Base-by-base conservation (phyloP, 2,888 invertebrate genomes). In the Drosophila borealis region DNA sequence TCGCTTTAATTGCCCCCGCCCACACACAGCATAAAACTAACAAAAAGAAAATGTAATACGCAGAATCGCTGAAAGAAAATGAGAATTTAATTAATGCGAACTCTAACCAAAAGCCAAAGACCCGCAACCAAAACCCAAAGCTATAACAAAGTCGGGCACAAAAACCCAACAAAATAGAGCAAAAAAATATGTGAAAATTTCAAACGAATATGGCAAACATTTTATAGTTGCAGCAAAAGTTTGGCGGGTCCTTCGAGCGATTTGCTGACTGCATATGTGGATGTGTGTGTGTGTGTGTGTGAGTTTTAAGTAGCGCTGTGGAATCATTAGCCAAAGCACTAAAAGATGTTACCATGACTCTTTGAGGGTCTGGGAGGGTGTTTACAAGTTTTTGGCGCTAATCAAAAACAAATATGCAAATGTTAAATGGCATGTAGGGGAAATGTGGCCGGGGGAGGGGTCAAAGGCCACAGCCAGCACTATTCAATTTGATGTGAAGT, bases 51-150 rank as follows among this genome's bases (percentile, higher is more conserved):
- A 39, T 46, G 36, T 41, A 61, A 33, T 48, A 51, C 45, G 29
- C 46, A 65, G 8, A 29, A 60, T 46, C 25, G 45, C 45, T 25
- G 17, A 54, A 39, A 36, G 29, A 70, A 74, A 83, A 81, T 74
- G 70, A 39, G 70, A 79, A 78, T 82, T 80, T 85, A 82, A 81
- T 85, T 82, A 81, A 80, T 71, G 85, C 71, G 34, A 64, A 14
- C 37, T 56, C 49, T 9, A 36, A 46, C 25, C 54, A 49, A 56
- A 29, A 56, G 17, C 44, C 45, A 19, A 29, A 56, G 70, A 67
- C 56, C 55, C 46, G 21, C 55, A 74, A 45, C 65, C 48, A 63
- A 50, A 46, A 39, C 34, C 46, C 11, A 11, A 36, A 19, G 25
- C 39, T 36, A 49, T 49, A 25, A 4, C 44, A 6, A 44, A 34